These are phyloP conservation scores for Malaclemys terrapin DNA, from an alignment of 2,113 vertebrate genomes.

Conservation along the genomic window DNA sequence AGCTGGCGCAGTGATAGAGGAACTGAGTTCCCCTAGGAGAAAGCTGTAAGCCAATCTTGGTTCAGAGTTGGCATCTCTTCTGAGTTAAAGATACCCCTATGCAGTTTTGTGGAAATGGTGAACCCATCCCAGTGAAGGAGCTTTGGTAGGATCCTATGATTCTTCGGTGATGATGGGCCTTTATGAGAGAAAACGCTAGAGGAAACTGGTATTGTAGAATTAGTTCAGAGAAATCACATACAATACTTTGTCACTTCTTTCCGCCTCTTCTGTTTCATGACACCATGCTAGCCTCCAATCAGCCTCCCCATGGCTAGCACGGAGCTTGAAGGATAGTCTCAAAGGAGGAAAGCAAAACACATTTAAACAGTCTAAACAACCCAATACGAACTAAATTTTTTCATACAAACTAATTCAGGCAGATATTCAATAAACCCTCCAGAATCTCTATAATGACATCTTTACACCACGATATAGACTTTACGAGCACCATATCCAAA, in stretches of 20 bases:
- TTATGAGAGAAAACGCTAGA: background rate
- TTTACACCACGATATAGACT: background rate
- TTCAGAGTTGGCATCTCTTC: background rate
- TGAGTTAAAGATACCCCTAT: background rate
- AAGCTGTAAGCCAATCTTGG: background rate
- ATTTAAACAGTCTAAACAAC: constrained; percentile 40
- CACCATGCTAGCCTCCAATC: background rate
- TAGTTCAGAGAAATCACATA: background rate
- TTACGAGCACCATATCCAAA: constrained; percentile 48
- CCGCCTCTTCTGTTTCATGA: constrained; percentile 3
- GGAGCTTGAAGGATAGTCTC: constrained; percentile 8
- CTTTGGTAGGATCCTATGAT: background rate
- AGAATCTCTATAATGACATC: constrained; percentile 4
- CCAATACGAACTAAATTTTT: background rate
- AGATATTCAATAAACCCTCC: constrained; percentile 49
- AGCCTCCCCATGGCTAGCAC: constrained; percentile 9
- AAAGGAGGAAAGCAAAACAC: constrained; percentile 11
- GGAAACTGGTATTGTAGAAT: background rate
- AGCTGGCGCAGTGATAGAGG: background rate
- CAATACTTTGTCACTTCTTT: background rate
- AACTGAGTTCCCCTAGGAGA: background rate
- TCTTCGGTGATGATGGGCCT: background rate
- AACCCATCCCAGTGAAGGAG: background rate
- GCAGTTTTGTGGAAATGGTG: background rate
- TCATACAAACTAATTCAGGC: constrained; percentile 19